Conservation (phyloP, 2,888 invertebrate genomes). For the Mermis nigrescens region DNA sequence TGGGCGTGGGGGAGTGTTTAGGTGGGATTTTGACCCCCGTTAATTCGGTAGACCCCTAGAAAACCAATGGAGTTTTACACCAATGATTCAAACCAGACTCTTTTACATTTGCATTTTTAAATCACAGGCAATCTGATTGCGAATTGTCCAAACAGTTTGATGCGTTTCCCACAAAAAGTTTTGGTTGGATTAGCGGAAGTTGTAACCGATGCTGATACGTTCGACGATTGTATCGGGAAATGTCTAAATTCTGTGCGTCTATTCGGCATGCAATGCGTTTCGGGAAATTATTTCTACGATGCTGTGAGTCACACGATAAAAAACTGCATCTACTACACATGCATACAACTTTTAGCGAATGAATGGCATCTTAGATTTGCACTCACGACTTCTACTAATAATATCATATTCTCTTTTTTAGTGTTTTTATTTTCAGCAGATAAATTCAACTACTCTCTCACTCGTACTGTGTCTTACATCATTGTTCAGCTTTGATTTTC, state of each 20-base stretch:
- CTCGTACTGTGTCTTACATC: no score
- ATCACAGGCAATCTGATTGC: background rate
- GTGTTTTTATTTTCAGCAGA: background rate
- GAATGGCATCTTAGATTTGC: background rate
- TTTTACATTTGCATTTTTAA: no score
- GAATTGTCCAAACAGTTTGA: background rate
- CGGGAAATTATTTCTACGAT: conserved; percentile 10
- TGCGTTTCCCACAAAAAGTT: conserved; percentile 9
- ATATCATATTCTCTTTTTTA: background rate
- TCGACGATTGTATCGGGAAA: conserved; percentile 9
- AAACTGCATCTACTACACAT: no score
- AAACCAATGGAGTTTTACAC: no score
- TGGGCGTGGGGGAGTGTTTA: no score
- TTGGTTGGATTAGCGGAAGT: conserved; percentile 12
- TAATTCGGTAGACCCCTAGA: no score
- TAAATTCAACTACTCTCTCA: background rate
- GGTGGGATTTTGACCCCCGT: no score
- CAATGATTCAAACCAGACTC: no score
- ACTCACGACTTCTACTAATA: no score
- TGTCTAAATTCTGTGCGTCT: conserved; percentile 6
- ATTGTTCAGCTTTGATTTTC: no score
- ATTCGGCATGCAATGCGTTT: conserved; percentile 5
- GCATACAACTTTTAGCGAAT: background rate
- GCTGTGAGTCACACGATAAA: background rate
- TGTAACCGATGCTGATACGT: conserved; percentile 6